Base-by-base conservation (phyloP, 2,888 invertebrate species). In the Pemphredon lugubris region DNA sequence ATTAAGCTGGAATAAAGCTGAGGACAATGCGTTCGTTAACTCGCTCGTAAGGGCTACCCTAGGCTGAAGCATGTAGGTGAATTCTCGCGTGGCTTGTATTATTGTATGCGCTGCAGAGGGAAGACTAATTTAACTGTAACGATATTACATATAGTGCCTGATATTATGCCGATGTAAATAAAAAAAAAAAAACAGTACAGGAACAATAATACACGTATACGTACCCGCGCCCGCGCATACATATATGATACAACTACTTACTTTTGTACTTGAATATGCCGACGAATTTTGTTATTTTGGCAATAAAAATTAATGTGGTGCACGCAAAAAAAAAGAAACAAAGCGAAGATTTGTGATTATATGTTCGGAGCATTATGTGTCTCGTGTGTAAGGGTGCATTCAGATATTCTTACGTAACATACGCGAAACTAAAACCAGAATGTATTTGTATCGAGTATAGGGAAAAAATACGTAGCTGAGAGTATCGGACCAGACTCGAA, bases 391-490 rank as follows among this genome's bases (percentile, higher is more conserved):
- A 32, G 13, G 21, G 30, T 45, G 37, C 61, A 34, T 23, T 20
- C 53, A 50, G 37, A 42, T 32, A 51, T 21, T 32, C 13, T 13
- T 48, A 44, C 34, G 48, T 26, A 13, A 13, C 21, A 45, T 66
- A 39, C 39, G 4, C 55, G 54, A 77, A 70, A 85, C 65, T 75
- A 78, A 83, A 75, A 68, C 63, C 58, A 47, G 50, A 58, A 51
- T 79, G 57, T 83, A 64, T 85, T 79, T 86, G 75, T 81, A 72
- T 74, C 71, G 79, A 83, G 84, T 80, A 70, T 85, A 88, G 87
- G 87, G 53, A 84, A 88, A 83, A 84, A 83, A 84, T 83, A 85
- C 73, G 77, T 84, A 78, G 84, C 84, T 53, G 86, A 83, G 53
- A 78, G 55, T 80, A 79, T 76, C 74, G 78, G 60, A 67, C 82